Evolutionary conservation across 2,797 vertebrate species (phyloP).

Genomic region (Urosaurus nigricauda): DNA sequence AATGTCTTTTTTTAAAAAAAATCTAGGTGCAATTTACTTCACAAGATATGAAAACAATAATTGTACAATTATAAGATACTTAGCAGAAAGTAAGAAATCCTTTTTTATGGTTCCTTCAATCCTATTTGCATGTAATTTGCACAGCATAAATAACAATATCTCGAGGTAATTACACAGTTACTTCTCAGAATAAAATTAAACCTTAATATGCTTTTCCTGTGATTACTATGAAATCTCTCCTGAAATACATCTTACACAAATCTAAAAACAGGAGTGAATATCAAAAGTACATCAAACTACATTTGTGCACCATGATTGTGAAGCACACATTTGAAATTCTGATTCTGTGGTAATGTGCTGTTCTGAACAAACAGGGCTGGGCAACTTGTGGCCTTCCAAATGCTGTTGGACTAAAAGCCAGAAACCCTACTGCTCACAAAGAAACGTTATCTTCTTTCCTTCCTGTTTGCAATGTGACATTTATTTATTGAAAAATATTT

Average conservation of each 20-base stretch:
- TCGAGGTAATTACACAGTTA: slow-evolving; percentile 45
- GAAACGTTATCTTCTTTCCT: neutral
- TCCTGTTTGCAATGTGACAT: neutral
- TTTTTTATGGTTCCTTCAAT: slow-evolving; percentile 45
- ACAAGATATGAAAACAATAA: slow-evolving; percentile 50
- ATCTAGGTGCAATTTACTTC: slow-evolving; percentile 23
- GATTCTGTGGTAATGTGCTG: too few relatives aligned
- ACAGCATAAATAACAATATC: slow-evolving; percentile 48
- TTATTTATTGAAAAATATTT: neutral
- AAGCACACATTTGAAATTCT: neutral
- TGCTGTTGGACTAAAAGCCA: neutral
- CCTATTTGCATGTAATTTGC: slow-evolving; percentile 44
- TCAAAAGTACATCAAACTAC: slow-evolving; percentile 5
- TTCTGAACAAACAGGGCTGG: neutral
- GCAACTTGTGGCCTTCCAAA: neutral
- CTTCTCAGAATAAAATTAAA: slow-evolving; percentile 55
- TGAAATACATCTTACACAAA: neutral
- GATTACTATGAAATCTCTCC: slow-evolving; percentile 19
- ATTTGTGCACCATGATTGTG: neutral
- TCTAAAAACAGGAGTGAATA: slow-evolving; percentile 20
- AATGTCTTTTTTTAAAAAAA: slow-evolving; percentile 14
- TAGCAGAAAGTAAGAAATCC: slow-evolving; percentile 32
- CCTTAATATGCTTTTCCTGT: neutral
- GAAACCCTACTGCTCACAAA: neutral
- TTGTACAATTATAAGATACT: slow-evolving; percentile 50